Conservation (phyloP, 2,797 vertebrate genomes). For the Natrix natrix region DNA sequence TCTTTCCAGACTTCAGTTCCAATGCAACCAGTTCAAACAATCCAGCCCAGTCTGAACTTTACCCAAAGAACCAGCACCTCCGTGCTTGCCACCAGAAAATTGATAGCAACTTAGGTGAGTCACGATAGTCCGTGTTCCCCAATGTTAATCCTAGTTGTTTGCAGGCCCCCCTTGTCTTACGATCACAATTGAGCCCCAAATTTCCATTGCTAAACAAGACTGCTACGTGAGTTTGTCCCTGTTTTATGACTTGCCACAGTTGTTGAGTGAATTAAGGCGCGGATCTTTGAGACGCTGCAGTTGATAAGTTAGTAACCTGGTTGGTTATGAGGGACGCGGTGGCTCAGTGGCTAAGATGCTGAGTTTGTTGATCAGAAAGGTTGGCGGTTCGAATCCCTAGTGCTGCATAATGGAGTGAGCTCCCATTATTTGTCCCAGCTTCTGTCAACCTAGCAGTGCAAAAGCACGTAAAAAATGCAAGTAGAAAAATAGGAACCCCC, state of each 20-base stretch:
- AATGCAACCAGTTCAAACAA: conserved; percentile 54
- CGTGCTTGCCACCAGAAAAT: conserved; percentile 85
- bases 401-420: no score
- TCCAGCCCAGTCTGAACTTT: conserved; percentile 70
- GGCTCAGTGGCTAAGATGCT: no score
- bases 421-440: no score
- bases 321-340: neutral
- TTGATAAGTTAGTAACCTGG: neutral
- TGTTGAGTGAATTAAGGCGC: neutral
- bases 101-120: conserved; percentile 89
- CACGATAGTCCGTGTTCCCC: neutral
- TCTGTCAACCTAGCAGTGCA: no score
- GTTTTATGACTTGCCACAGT: neutral
- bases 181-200: no score
- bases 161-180: neutral
- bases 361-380: no score
- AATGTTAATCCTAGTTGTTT: neutral
- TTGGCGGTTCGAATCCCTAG: no score
- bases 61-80: conserved; percentile 81
- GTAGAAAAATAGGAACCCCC: no score
- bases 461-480: no score
- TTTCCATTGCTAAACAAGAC: neutral
- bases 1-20: conserved; percentile 73
- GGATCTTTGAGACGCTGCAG: neutral
- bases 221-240: neutral